These are phyloP conservation scores for Allygus modestus DNA, from an alignment of 2,888 invertebrate species.

Conservation along the genomic window DNA sequence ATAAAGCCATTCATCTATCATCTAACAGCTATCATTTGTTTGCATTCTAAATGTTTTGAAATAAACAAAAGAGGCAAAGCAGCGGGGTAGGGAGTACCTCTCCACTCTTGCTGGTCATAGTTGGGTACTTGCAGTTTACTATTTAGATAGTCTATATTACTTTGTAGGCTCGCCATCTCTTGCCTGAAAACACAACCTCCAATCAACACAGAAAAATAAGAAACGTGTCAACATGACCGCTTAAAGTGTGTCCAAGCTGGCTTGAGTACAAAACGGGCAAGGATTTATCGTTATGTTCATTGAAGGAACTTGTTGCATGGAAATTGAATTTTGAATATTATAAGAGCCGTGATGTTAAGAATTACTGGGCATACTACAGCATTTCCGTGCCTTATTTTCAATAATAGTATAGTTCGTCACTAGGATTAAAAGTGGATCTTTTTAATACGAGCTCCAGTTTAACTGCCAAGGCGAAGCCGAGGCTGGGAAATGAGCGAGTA, in stretches of 20 bases:
- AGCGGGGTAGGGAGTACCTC: slow-evolving; percentile 66
- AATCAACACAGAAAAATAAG: slow-evolving; percentile 59
- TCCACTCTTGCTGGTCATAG: slow-evolving; percentile 71
- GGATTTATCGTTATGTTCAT: no score
- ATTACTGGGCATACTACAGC: no score
- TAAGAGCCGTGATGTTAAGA: no score
- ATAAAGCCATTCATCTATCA: no score
- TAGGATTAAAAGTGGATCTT: no score
- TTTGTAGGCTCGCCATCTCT: slow-evolving; percentile 89
- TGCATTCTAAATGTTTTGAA: background rate
- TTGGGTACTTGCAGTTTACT: slow-evolving; percentile 73
- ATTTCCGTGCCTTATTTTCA: no score
- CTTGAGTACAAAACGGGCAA: background rate
- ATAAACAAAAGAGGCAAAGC: background rate
- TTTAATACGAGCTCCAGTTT: no score
- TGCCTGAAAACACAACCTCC: slow-evolving; percentile 77
- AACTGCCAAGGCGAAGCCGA: no score
- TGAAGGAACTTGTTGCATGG: no score
- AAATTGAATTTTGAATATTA: no score
- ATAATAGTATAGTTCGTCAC: no score
- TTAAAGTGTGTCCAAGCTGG: background rate
- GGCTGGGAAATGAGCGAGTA: no score
- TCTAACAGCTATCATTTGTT: background rate
- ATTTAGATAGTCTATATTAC: slow-evolving; percentile 84
- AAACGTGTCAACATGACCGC: slow-evolving; percentile 6